Conservation (phyloP, 2,113 vertebrate genomes). For the Daboia siamensis region DNA sequence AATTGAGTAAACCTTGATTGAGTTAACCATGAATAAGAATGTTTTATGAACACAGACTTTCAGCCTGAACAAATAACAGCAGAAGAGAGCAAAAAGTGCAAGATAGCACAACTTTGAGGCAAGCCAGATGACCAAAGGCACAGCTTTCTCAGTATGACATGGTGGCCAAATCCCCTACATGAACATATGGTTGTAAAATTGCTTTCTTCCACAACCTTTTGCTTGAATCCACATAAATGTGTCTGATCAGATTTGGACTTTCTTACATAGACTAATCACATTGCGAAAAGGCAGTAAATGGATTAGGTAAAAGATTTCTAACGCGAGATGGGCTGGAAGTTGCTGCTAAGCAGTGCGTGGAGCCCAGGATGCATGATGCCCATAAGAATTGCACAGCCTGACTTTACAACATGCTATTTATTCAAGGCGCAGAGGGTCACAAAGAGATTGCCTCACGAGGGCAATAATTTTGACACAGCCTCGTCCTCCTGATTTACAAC, state of each 20-base stretch:
- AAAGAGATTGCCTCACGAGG: neutral
- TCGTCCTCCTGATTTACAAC: neutral
- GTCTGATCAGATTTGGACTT: constrained; percentile 58
- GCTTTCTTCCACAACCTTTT: neutral
- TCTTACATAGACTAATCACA: constrained; percentile 52
- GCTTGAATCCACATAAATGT: neutral
- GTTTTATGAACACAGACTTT: neutral
- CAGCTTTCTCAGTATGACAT: fast-evolving
- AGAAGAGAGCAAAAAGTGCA: neutral
- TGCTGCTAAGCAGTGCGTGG: neutral
- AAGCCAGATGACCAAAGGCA: neutral
- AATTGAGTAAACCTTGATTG: neutral
- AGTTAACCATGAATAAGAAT: neutral
- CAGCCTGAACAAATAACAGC: neutral
- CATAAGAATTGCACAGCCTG: constrained; percentile 19
- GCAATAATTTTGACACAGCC: neutral
- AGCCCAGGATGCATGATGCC: neutral
- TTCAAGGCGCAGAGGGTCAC: constrained; percentile 17
- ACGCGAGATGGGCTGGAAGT: constrained; percentile 29
- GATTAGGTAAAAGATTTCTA: constrained; percentile 63
- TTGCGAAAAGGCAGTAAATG: constrained; percentile 62
- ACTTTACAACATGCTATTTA: constrained; percentile 28
- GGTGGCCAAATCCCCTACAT: neutral
- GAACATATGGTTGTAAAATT: neutral
- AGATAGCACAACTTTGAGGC: neutral